Conservation (phyloP, 1,140 invertebrate genomes). For the Brachionus calyciflorus region DNA sequence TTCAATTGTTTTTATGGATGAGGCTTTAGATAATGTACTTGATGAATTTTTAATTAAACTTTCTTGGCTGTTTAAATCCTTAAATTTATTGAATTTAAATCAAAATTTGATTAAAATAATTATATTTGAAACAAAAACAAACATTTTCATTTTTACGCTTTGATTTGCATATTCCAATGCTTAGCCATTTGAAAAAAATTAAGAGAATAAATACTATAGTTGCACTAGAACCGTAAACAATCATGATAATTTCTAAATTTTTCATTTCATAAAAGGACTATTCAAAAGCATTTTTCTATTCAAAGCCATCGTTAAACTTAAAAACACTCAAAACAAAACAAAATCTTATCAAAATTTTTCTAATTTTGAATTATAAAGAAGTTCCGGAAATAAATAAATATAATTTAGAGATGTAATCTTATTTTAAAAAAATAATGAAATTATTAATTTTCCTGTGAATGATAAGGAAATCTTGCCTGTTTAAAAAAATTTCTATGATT, state of each 20-base stretch:
- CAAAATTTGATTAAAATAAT: neutral
- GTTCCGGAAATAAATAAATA: too few species aligned
- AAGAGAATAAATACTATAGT: neutral
- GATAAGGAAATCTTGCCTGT: too few species aligned
- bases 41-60: neutral
- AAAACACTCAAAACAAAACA: too few species aligned
- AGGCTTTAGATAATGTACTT: neutral
- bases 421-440: too few species aligned
- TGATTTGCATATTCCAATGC: neutral
- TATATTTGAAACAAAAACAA: neutral
- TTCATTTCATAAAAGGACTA: constrained; percentile 11
- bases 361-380: too few species aligned
- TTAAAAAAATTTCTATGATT: too few species aligned
- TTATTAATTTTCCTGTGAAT: too few species aligned
- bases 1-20: neutral
- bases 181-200: neutral
- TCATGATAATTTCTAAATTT: neutral
- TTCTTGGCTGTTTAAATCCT: too few species aligned
- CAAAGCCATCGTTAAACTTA: too few species aligned
- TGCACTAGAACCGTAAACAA: neutral
- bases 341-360: too few species aligned
- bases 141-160: neutral
- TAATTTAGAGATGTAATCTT: too few species aligned
- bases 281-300: too few species aligned
- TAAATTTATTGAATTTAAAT: neutral